Evolutionary conservation across 2,888 invertebrate genomes (phyloP).

Genomic region (Cephus pygmeus): DNA sequence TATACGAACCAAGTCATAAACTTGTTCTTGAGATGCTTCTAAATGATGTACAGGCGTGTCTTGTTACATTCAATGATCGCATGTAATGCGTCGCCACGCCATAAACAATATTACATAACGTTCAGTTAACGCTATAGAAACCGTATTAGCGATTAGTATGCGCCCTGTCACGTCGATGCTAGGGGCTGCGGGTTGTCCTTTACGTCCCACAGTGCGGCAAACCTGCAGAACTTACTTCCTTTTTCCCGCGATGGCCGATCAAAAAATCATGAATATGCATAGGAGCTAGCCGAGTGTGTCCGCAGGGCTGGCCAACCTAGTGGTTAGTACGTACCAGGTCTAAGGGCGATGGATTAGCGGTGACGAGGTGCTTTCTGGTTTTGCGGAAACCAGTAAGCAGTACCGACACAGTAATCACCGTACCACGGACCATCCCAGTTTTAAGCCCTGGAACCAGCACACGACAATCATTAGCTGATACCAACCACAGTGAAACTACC

Average conservation of each 20-base stretch:
- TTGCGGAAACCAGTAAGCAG: background rate
- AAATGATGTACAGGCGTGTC: background rate
- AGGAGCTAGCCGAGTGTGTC: constrained; percentile 25
- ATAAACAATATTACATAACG: background rate
- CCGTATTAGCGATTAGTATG: constrained; percentile 54
- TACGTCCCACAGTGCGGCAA: constrained; percentile 42
- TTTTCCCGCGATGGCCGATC: constrained; percentile 62
- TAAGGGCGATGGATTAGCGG: constrained; percentile 27
- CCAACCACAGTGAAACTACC: background rate
- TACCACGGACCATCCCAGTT: background rate
- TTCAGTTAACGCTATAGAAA: constrained; percentile 19
- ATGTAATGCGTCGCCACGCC: background rate
- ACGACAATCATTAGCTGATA: background rate
- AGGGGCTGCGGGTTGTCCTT: constrained; percentile 52
- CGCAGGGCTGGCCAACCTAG: constrained; percentile 12
- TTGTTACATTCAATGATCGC: background rate
- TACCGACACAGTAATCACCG: constrained; percentile 7
- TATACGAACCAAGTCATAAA: background rate
- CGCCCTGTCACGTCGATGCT: constrained; percentile 52
- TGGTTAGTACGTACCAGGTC: background rate
- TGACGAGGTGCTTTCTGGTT: constrained; percentile 10
- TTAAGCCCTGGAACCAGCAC: background rate
- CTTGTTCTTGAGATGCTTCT: background rate
- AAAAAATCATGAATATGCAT: constrained; percentile 64
- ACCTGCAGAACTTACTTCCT: constrained; percentile 59